phyloP scores from a whole-genome alignment of 2,888 invertebrate species.

The Chrysolina americana region DNA sequence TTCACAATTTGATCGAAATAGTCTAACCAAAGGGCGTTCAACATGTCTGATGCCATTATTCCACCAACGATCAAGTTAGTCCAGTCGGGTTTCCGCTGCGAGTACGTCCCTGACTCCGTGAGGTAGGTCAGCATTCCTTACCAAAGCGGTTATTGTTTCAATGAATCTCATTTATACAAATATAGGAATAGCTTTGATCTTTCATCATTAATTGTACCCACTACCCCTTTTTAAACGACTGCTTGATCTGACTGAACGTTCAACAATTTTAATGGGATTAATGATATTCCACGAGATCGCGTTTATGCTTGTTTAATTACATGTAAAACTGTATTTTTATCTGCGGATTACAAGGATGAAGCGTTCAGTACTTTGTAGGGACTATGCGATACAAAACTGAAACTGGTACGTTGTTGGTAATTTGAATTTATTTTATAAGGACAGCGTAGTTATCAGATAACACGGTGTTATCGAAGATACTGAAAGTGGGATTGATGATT shows the following conservation, averaged over 20 bases:
- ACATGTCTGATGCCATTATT: no score
- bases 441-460: no score
- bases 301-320: constrained; percentile 37
- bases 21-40: no score
- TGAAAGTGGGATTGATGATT: not conserved
- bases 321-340: constrained; percentile 37
- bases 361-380: constrained; percentile 5
- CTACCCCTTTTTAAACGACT: constrained; percentile 50
- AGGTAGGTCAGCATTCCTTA: constrained; percentile 66
- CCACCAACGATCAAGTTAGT: not conserved
- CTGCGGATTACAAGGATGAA: constrained; percentile 13
- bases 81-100: not conserved
- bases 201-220: constrained; percentile 55
- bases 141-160: constrained; percentile 66
- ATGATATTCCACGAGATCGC: constrained; percentile 25
- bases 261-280: constrained; percentile 48
- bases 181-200: constrained; percentile 61
- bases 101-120: constrained; percentile 49
- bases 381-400: constrained; percentile 1
- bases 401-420: not conserved
- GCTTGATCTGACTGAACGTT: constrained; percentile 43
- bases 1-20: no score
- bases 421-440: not conserved
- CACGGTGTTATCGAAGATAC: not conserved
- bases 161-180: constrained; percentile 65